These are phyloP conservation scores for Istiophorus platypterus DNA, from an alignment of 2,113 vertebrate species.

Conservation along the genomic window DNA sequence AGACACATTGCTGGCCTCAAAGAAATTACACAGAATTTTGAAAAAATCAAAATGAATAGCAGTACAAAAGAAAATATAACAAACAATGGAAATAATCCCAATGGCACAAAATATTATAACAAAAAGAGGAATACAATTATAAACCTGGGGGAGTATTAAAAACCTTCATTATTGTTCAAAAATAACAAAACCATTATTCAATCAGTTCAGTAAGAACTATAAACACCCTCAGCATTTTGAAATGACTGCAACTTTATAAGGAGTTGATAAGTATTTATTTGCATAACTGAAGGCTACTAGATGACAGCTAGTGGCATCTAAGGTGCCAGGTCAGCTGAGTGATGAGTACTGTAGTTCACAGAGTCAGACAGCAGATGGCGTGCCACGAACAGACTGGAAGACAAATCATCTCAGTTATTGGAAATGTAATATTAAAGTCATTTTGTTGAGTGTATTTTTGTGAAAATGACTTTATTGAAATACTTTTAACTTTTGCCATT, in stretches of 20 bases:
- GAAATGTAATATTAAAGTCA: not conserved
- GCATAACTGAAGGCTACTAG: not conserved
- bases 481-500: not conserved
- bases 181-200: fast-evolving
- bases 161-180: not conserved
- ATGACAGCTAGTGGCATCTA: too few relatives aligned
- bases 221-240: not conserved
- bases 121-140: not conserved
- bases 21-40: too few relatives aligned
- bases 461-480: not conserved
- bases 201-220: not conserved
- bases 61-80: not conserved
- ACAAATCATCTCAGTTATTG: not conserved
- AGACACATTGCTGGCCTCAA: not conserved
- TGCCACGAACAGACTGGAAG: slow-evolving; percentile 9
- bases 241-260: not conserved
- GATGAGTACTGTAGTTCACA: slow-evolving; percentile 19
- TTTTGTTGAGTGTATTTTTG: not conserved
- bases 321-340: not conserved
- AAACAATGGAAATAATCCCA: not conserved
- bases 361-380: slow-evolving; percentile 72
- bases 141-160: not conserved
- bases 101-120: not conserved
- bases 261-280: not conserved
- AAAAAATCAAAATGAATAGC: not conserved